Evolutionary conservation across 1,140 invertebrate species (phyloP).

Genomic region (Neuroterus valhalla): DNA sequence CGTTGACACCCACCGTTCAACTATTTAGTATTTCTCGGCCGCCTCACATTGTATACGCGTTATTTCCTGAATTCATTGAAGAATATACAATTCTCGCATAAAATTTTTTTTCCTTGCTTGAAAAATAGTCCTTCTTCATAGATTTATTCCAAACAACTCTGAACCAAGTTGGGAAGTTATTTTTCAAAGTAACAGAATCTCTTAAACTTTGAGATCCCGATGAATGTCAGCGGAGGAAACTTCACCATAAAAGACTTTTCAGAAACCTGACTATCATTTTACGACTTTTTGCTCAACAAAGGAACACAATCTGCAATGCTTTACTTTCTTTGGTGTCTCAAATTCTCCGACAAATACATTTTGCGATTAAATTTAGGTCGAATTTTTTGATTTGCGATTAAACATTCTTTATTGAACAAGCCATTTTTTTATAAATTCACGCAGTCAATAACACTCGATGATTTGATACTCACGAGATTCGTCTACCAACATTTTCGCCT

Average conservation of each 20-base stretch:
- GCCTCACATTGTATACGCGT: background rate
- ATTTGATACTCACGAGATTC: slow-evolving; percentile 34
- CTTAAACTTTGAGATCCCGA: background rate
- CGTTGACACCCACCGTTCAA: slow-evolving; percentile 13
- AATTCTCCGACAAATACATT: slow-evolving; percentile 34
- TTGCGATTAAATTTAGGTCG: slow-evolving; percentile 15
- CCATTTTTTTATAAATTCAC: background rate
- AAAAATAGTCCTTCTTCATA: background rate
- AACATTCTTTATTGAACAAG: background rate
- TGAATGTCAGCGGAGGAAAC: slow-evolving; percentile 8
- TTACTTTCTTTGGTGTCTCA: slow-evolving; percentile 39
- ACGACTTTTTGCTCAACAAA: slow-evolving; percentile 13
- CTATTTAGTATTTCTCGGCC: slow-evolving; percentile 4
- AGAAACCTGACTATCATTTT: background rate
- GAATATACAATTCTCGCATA: background rate
- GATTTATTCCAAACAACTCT: background rate
- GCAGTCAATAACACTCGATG: background rate
- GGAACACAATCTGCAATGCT: slow-evolving; percentile 25
- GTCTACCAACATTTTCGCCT: background rate
- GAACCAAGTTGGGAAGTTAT: slow-evolving; percentile 7
- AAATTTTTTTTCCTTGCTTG: background rate
- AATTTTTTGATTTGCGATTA: background rate
- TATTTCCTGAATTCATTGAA: background rate
- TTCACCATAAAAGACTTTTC: slow-evolving; percentile 15
- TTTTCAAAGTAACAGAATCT: slow-evolving; percentile 25